Evolutionary conservation across 1,140 invertebrate species (phyloP).

Genomic region (Lasaia peninsularis): DNA sequence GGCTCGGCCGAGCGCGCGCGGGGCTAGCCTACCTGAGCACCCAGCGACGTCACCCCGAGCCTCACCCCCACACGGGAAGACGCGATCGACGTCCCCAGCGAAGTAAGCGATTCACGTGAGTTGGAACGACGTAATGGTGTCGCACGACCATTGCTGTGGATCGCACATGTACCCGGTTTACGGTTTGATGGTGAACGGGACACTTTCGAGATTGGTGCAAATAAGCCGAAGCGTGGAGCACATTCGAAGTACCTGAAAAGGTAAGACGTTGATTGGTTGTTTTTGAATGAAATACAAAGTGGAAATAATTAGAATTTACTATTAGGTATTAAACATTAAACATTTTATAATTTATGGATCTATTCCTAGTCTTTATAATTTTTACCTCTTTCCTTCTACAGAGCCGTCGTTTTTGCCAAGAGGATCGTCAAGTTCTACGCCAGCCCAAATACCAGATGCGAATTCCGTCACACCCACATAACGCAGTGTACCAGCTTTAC

Average conservation of each 20-base stretch:
- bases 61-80: constrained; percentile 75
- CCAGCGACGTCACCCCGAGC: constrained; percentile 84
- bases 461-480: constrained; percentile 93
- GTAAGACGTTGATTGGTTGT: background rate
- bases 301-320: no score
- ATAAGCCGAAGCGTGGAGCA: constrained; percentile 92
- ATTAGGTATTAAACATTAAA: no score
- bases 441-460: constrained; percentile 94
- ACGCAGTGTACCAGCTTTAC: constrained; percentile 91
- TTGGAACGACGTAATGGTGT: constrained; percentile 83
- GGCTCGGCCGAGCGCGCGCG: constrained; percentile 70
- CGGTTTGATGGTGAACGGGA: constrained; percentile 88
- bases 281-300: background rate
- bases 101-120: constrained; percentile 91
- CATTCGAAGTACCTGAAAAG: constrained; percentile 95
- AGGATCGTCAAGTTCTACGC: constrained; percentile 95
- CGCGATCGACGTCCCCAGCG: constrained; percentile 85
- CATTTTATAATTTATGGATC: no score
- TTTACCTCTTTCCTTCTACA: constrained; percentile 89
- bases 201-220: constrained; percentile 93
- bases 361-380: no score
- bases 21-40: constrained; percentile 84
- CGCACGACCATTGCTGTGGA: constrained; percentile 80
- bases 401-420: constrained; percentile 97
- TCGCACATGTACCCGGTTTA: constrained; percentile 80